These are phyloP conservation scores for Lemur catta DNA, from an alignment of 2,797 vertebrate species.

Conservation along the genomic window DNA sequence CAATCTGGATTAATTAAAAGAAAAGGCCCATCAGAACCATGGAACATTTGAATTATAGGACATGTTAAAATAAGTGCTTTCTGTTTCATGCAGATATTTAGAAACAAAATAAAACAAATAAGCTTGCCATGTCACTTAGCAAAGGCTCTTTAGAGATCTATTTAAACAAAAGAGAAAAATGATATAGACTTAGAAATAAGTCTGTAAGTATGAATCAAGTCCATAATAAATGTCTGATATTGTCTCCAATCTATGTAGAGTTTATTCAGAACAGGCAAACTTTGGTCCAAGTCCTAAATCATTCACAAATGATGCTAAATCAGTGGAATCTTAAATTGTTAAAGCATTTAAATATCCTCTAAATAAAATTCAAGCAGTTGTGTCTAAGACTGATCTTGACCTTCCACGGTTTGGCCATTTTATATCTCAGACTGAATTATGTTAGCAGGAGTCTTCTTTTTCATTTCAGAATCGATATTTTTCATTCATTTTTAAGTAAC, in stretches of 20 bases:
- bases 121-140: neutral
- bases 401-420: constrained; percentile 17
- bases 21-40: neutral
- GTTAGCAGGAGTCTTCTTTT: constrained; percentile 43
- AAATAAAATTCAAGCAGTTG: constrained; percentile 25
- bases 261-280: constrained; percentile 35
- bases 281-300: constrained; percentile 6
- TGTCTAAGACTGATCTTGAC: constrained; percentile 18
- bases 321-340: constrained; percentile 6
- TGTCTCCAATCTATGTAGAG: neutral
- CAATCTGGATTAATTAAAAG: neutral
- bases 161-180: constrained; percentile 36
- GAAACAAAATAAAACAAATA: constrained; percentile 15
- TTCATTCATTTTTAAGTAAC: constrained; percentile 66
- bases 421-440: neutral
- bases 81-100: constrained; percentile 40
- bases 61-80: constrained; percentile 35
- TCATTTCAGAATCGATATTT: constrained; percentile 58
- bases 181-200: neutral
- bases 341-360: neutral
- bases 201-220: neutral
- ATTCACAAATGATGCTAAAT: constrained; percentile 1
- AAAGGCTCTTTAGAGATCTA: neutral
- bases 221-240: neutral
- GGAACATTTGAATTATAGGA: neutral